phyloP scores from a whole-genome alignment of 2,113 vertebrate genomes.

The Telmatochromis sp. region DNA sequence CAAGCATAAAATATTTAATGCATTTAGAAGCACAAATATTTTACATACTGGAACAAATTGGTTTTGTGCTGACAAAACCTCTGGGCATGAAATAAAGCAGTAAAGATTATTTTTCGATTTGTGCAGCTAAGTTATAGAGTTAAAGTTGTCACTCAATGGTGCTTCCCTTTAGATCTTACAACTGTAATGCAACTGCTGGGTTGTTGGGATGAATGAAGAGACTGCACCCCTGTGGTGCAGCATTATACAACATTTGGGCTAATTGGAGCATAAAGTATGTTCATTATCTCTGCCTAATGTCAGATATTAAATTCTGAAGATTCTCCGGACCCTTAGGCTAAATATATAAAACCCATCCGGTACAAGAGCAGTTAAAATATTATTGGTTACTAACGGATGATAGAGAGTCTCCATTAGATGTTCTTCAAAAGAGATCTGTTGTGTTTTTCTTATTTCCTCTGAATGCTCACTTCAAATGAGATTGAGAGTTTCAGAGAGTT shows the following conservation, averaged over 20 bases:
- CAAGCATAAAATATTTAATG: background rate
- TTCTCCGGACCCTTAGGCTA: background rate
- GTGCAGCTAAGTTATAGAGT: background rate
- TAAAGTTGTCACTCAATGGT: background rate
- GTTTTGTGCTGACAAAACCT: background rate
- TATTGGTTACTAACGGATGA: background rate
- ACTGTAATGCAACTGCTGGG: background rate
- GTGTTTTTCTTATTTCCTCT: background rate
- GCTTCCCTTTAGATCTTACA: background rate
- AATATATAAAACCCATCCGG: background rate
- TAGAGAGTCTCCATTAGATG: background rate
- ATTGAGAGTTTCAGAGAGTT: background rate
- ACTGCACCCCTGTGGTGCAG: conserved; percentile 8
- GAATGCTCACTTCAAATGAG: background rate
- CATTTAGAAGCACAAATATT: background rate
- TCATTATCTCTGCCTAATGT: background rate
- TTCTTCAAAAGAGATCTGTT: background rate
- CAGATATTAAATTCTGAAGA: background rate
- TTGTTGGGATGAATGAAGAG: conserved; percentile 9
- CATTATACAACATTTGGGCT: conserved; percentile 15
- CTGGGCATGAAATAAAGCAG: background rate
- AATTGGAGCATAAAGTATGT: conserved; percentile 38
- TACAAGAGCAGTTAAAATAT: background rate
- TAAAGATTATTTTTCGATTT: background rate
- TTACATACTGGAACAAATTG: background rate